Base-by-base conservation (phyloP, 2,888 invertebrate species). In the Nomada lathburiana region DNA sequence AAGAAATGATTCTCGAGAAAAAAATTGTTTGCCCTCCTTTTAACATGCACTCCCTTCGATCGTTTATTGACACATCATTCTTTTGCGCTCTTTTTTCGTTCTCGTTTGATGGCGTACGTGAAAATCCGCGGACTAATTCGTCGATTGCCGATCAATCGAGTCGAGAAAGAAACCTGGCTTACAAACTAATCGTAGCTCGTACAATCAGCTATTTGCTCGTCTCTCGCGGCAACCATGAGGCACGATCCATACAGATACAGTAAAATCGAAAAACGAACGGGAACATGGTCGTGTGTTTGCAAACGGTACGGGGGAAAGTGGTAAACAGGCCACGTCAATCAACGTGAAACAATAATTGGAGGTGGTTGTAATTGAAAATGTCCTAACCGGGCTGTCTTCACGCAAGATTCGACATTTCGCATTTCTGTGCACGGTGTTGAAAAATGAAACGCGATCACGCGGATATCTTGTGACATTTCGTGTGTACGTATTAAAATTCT, bases 11-110 rank as follows among this genome's bases (percentile, higher is more conserved):
- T 5, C 0, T 65, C 26, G 50, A 65, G 26, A 47, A 23, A 53
- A 64, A 55, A 53, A 50, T 23, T 42, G n/a, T 57, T 62, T 62
- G 13, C 44, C 57, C 67, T 64, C 65, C 63, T 53, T 67, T 84
- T 57, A 11, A 82, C 82, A 67, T 80, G 79, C 72, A 77, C 70
- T 83, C 76, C 73, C 79, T 75, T 83, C 81, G 85, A 79, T 81
- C 70, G 68, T 85, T 85, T 87, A 87, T 86, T 87, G 75, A 75
- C 76, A 83, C 75, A 83, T 65, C 73, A 29, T 75, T 55, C 13
- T 11, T 69, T 55, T 26, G n/a, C 50, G 23, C 29, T 55, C 23
- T 16, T 36, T 68, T 55, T 29, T 36, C 36, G n/a, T 64, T 83
- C 67, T 47, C 57, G 53, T 67, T 29, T 26, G 55, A 26, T 64